A percentile compares a stretch with the other conserved stretches of the same genome.
Evolutionary conservation across 2,888 invertebrate genomes (phyloP).

Genomic region (Ophonus ardosiacus): DNA sequence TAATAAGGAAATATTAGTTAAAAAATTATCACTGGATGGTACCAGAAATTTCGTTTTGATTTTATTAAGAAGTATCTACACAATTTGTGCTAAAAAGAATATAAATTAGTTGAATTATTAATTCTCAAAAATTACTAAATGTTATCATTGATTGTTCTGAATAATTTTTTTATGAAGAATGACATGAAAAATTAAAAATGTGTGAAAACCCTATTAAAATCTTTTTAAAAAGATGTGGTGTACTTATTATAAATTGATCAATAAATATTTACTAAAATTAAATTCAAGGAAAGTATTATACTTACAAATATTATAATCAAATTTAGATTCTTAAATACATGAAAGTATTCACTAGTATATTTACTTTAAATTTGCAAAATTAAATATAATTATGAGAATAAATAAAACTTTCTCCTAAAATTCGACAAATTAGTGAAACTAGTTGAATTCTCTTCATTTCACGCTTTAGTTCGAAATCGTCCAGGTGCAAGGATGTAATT

Average conservation of each 20-base stretch:
- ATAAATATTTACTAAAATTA: not conserved
- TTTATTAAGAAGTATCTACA: too few species aligned
- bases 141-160: too few species aligned
- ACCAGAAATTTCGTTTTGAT: too few species aligned
- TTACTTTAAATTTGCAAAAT: not conserved
- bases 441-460: not conserved
- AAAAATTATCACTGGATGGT: too few species aligned
- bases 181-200: not conserved
- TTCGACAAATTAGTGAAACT: conserved; percentile 31
- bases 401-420: conserved; percentile 24
- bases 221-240: not conserved
- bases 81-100: too few species aligned
- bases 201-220: not conserved
- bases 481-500: conserved; percentile 47
- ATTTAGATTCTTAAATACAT: not conserved
- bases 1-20: too few species aligned
- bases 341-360: not conserved
- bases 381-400: not conserved
- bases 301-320: not conserved
- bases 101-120: too few species aligned
- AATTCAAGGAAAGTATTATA: not conserved
- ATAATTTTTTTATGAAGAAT: too few species aligned
- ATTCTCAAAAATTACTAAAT: too few species aligned
- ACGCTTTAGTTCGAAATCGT: conserved; percentile 9
- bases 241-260: not conserved